Evolutionary conservation across 2,888 invertebrate species (phyloP), one percentile per base, ranked within the genome.

Genomic region (Tetragonisca angustula): DNA sequence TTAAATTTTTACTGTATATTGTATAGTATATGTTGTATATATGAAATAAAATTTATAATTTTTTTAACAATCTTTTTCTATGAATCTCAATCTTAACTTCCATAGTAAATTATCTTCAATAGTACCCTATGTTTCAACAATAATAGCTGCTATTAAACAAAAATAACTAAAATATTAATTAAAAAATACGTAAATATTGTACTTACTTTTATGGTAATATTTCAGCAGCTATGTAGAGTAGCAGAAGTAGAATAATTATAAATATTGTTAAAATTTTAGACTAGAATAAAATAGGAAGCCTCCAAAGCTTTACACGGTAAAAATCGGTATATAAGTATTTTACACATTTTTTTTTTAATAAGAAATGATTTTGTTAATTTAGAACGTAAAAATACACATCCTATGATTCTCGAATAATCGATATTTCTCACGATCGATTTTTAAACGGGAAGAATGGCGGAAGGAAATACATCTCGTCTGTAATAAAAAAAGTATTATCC

Each of bases 31-130:
- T 1, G 11, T 43, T 43, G 43, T 9, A 43, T 43, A 43, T 19
- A 70, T 36, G 43, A 77, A 64, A 76, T 85, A 87, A 78, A 87
- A 15, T 87, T 85, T 85, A 67, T 80, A 83, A 80, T 80, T 86
- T 86, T 80, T 21, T 4, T 49, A 77, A 56, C 19, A 11, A 67
- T 52, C 11, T 32, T 43, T 43, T 70, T 56, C n/a, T 56, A 61
- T 43, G 11, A 73, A 61, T 17, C 65, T 21, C 19, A 54, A 65
- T 17, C 59, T 15, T 19, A 32, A 61, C 52, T 0, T 32, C 2
- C 11, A 17, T 27, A 61, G 6, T 49, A 43, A 49, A 24, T 67
- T 43, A 24, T 50, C 43, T 9, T 43, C 43, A 43, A 43, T 43
- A 43, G 50, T 24, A 27, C 19, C 17, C 50, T 68, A 50, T 49